A percentile compares a stretch with the other conserved stretches of the same genome.
phyloP scores from a whole-genome alignment of 2,113 vertebrate genomes.

The Ciconia boyciana region DNA sequence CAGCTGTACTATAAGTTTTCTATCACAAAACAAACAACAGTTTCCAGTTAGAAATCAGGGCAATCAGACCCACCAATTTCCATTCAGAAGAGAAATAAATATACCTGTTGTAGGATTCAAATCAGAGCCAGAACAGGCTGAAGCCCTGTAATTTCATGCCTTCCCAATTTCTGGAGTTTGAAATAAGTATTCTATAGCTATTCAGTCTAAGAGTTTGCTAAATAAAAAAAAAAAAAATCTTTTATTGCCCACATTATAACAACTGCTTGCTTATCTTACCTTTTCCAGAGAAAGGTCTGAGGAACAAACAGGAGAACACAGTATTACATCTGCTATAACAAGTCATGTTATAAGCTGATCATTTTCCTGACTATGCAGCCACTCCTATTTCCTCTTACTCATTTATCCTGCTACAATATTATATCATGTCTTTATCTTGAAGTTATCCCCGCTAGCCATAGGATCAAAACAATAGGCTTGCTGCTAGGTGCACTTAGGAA shows the following conservation, averaged over 20 bases:
- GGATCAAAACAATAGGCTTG: slow-evolving; percentile 52
- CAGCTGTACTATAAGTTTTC: neutral
- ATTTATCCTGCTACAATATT: neutral
- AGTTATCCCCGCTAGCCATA: neutral
- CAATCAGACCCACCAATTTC: neutral
- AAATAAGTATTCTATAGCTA: neutral
- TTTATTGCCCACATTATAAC: neutral
- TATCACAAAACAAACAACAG: neutral
- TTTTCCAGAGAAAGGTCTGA: neutral
- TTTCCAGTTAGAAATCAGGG: neutral
- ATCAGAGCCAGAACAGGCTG: neutral
- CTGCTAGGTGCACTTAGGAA: neutral
- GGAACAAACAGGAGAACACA: neutral
- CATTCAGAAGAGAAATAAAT: neutral
- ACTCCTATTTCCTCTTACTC: slow-evolving; percentile 52
- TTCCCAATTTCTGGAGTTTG: neutral
- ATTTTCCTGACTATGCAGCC: neutral
- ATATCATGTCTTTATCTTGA: neutral
- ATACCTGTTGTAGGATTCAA: neutral
- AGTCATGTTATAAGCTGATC: neutral
- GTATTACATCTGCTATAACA: neutral
- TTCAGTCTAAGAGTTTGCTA: neutral
- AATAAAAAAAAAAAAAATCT: neutral
- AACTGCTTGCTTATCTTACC: neutral
- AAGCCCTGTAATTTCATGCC: neutral